Percentiles rank a stretch among this genome's conserved stretches.
Evolutionary conservation across 2,113 vertebrate genomes (phyloP).

Genomic region (Quiscalus mexicanus): DNA sequence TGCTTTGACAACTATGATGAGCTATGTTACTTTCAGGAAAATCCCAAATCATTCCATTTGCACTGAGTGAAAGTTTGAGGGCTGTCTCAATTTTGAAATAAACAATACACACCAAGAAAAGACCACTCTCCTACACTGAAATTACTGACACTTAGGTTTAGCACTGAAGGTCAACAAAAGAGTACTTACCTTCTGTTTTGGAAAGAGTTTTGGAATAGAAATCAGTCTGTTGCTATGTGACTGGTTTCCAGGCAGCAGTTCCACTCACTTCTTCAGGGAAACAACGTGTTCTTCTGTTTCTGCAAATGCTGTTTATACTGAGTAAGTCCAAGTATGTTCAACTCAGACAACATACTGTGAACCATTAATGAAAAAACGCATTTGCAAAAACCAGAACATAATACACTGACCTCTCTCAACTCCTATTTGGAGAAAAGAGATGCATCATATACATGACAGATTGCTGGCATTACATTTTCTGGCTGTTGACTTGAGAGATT

Average conservation of each 20-base stretch:
- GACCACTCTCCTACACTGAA: not conserved
- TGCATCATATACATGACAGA: not conserved
- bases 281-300: constrained; percentile 3
- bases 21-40: not conserved
- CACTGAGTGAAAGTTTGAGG: not conserved
- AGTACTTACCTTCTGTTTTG: constrained; percentile 65
- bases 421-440: not conserved
- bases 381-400: constrained; percentile 55
- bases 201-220: constrained; percentile 51
- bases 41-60: not conserved
- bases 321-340: constrained; percentile 30
- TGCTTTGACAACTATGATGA: not conserved
- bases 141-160: not conserved
- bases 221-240: constrained; percentile 54
- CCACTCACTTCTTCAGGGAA: constrained; percentile 10
- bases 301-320: constrained; percentile 57
- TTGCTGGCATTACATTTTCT: constrained; percentile 10
- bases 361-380: not conserved
- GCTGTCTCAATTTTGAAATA: not conserved
- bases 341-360: constrained; percentile 2
- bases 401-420: constrained; percentile 1
- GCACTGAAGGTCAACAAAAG: constrained; percentile 33
- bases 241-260: constrained; percentile 59
- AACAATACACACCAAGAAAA: rapidly evolving
- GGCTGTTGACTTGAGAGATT: not conserved